Percentiles rank a stretch among this genome's conserved stretches.
phyloP scores from a whole-genome alignment of 1,140 invertebrate genomes.

The Drosophila tropicalis region DNA sequence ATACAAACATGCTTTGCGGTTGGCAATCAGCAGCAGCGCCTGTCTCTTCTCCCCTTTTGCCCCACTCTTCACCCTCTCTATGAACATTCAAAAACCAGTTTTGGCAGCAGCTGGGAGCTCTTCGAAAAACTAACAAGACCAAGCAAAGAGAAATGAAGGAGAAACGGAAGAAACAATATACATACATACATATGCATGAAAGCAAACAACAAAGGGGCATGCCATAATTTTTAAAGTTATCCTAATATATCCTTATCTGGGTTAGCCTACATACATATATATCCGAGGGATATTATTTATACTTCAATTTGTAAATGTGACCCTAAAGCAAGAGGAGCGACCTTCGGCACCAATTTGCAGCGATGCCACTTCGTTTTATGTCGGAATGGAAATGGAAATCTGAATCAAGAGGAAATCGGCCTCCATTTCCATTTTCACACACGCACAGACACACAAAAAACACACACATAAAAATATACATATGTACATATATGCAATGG shows the following conservation, averaged over 20 bases:
- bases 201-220: background rate
- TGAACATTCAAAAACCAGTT: conserved; percentile 45
- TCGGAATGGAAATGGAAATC: conserved; percentile 36
- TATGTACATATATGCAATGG: conserved; percentile 24
- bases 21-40: conserved; percentile 17
- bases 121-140: conserved; percentile 4
- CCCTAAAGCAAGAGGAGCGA: conserved; percentile 22
- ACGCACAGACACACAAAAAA: conserved; percentile 12
- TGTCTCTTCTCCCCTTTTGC: background rate
- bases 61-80: conserved; percentile 4
- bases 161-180: background rate
- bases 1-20: conserved; percentile 58
- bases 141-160: conserved; percentile 25
- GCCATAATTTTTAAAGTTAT: background rate
- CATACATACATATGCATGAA: background rate
- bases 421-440: conserved; percentile 41
- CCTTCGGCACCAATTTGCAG: conserved; percentile 50
- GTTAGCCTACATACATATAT: background rate
- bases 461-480: conserved; percentile 13
- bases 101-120: conserved; percentile 57
- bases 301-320: background rate
- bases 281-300: background rate
- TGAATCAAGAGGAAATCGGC: conserved; percentile 45
- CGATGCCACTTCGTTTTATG: conserved; percentile 11
- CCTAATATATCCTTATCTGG: background rate